Base-by-base conservation (phyloP, 2,797 vertebrate species). In the Gadopsis bispinosus region DNA sequence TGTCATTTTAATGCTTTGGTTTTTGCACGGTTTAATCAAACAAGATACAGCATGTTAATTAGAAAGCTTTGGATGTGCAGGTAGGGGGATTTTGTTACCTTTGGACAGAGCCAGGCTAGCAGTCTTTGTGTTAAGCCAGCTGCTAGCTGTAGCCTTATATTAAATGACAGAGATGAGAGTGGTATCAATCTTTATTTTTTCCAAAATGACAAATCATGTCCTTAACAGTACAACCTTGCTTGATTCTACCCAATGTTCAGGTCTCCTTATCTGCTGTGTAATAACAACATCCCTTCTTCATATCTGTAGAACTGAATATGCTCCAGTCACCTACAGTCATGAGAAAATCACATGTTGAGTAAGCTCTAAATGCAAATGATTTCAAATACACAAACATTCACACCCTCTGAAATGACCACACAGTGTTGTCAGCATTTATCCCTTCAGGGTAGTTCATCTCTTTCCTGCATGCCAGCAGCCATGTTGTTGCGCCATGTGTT, bases 361-460 rank as follows among this genome's bases (percentile, higher is more conserved):
- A 26, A 22, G 19, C 35, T 65, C 31, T 39, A 39, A 22, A 48
- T 58, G n/a, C 17, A 54, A 19, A 43, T 11, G 20, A 53, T 53
- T 68, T 67, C 17, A 67, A 48, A 51, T 10, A 29, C 19, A 5
- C 17, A 65, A 33, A 20, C 39, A 22, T 61, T 47, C 19, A 55
- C 31, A 22, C 64, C 35, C 33, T 37, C 59, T 13, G 53, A 12
- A 22, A 14, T 53, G 50, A 63, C 13, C 29, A 0, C 31, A 50
- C 3, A 2, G 13, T 31, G 19, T 16, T 35, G 35, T 43, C n/a
- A 64, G 51, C 53, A 26, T 77, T 33, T 58, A n/a, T 64, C 26
- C 20, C 68, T 67, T 43, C 22, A 58, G 5, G 50, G 5, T 39
- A 64, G 47, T 62, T 61, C 59, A 62, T 59, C 59, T 47, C 64